phyloP scores from a whole-genome alignment of 2,113 vertebrate genomes.

The Stictonetta naevosa region DNA sequence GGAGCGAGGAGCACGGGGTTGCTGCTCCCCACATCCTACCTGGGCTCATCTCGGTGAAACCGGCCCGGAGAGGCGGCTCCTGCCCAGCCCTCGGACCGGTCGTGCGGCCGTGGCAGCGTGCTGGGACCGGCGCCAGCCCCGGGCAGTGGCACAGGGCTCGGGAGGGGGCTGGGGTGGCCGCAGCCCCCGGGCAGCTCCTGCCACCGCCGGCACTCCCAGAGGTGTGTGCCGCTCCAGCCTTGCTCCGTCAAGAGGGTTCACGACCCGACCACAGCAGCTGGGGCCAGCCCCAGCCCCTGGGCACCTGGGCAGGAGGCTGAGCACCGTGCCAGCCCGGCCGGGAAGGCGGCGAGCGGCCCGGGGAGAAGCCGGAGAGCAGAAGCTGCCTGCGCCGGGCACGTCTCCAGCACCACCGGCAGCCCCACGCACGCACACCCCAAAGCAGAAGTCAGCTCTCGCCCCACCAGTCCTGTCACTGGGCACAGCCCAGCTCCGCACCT shows the following conservation, averaged over 20 bases:
- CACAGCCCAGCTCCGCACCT: background rate
- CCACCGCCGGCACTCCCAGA: background rate
- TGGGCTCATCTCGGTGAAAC: background rate
- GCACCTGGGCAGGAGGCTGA: background rate
- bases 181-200: rapidly evolving
- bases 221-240: background rate
- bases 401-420: background rate
- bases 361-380: too few relatives aligned
- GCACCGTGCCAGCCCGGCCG: background rate
- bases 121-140: background rate
- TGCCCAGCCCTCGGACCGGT: rapidly evolving
- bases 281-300: background rate
- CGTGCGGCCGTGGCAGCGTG: rapidly evolving
- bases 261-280: background rate
- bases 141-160: background rate
- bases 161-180: background rate
- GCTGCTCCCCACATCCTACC: background rate
- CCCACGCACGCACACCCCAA: rapidly evolving
- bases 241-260: background rate
- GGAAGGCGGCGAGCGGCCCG: background rate
- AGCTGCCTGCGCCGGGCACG: background rate
- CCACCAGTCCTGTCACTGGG: background rate
- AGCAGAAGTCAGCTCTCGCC: background rate
- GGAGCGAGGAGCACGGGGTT: background rate
- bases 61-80: background rate